Percentiles rank a stretch among this genome's conserved stretches.
Conservation (phyloP, 2,888 invertebrate genomes). For the Ectropis crepuscularia region DNA sequence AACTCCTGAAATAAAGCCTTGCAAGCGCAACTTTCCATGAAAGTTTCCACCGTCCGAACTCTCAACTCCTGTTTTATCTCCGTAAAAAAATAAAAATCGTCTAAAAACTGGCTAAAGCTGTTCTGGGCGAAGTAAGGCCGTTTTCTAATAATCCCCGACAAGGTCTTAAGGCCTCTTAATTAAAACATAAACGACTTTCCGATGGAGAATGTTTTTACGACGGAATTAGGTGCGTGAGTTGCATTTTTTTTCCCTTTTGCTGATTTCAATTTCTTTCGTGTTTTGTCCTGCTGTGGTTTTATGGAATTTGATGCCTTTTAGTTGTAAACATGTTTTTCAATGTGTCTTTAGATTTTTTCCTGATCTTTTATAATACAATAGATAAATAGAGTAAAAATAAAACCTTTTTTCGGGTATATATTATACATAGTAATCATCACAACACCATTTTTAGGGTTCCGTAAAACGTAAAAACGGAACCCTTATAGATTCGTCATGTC, state of each 20-base stretch:
- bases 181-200: constrained; percentile 74
- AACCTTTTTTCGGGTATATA: too few species aligned
- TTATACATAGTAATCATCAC: too few species aligned
- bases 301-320: constrained; percentile 9
- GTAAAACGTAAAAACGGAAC: too few species aligned
- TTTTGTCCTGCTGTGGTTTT: constrained; percentile 15
- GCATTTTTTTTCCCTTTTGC: constrained; percentile 49
- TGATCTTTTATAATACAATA: too few species aligned
- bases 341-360: background rate
- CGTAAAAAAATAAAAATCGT: constrained; percentile 27
- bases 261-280: constrained; percentile 38
- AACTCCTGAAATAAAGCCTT: constrained; percentile 23
- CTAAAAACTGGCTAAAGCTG: constrained; percentile 42
- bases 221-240: constrained; percentile 52
- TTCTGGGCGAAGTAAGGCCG: constrained; percentile 52
- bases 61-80: constrained; percentile 32
- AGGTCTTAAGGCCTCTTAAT: constrained; percentile 65
- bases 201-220: constrained; percentile 53
- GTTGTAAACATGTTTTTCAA: constrained; percentile 16
- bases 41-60: constrained; percentile 24
- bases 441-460: too few species aligned
- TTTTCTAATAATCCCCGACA: constrained; percentile 64
- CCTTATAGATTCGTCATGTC: too few species aligned
- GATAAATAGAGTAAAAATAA: too few species aligned
- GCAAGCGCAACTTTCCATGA: constrained; percentile 24